Conservation (phyloP, 2,797 vertebrate genomes). For the Danio albolineatus region DNA sequence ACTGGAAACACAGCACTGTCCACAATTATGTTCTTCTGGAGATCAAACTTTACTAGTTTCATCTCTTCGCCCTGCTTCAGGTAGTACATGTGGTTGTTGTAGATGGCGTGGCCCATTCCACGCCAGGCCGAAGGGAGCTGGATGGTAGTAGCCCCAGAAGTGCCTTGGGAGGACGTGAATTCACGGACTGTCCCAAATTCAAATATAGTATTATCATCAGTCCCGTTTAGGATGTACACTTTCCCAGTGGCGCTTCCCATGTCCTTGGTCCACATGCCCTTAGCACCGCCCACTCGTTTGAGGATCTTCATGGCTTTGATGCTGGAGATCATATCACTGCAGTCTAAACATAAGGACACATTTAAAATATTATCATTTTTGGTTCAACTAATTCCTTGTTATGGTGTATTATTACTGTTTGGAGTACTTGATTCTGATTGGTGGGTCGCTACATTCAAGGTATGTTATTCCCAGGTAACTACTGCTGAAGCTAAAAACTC, state of each 20-base stretch:
- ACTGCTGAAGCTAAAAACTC: too few species aligned
- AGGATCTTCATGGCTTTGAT: slow-evolving; percentile 98
- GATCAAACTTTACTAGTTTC: slow-evolving; percentile 89
- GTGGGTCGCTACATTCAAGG: too few species aligned
- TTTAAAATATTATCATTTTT: not conserved
- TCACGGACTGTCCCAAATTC: slow-evolving; percentile 88
- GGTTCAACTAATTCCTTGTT: not conserved
- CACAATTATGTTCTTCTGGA: slow-evolving; percentile 82
- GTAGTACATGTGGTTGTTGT: slow-evolving; percentile 86
- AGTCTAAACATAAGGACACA: slow-evolving; percentile 78
- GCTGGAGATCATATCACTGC: slow-evolving; percentile 91
- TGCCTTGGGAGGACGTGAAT: slow-evolving; percentile 85
- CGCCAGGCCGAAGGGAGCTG: slow-evolving; percentile 89
- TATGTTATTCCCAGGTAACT: too few species aligned
- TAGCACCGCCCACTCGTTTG: slow-evolving; percentile 86
- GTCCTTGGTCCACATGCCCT: slow-evolving; percentile 95
- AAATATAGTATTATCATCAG: slow-evolving; percentile 83
- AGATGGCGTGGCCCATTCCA: slow-evolving; percentile 90
- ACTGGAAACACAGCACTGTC: slow-evolving; percentile 90
- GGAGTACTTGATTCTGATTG: too few species aligned
- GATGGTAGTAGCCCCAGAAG: slow-evolving; percentile 82
- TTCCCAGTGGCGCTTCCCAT: slow-evolving; percentile 78
- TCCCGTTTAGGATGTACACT: slow-evolving; percentile 91
- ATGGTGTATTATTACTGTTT: not conserved
- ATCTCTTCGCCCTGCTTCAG: slow-evolving; percentile 83